These are phyloP conservation scores for Eriocheir sinensis DNA, from an alignment of 1,140 invertebrate genomes.

Conservation along the genomic window DNA sequence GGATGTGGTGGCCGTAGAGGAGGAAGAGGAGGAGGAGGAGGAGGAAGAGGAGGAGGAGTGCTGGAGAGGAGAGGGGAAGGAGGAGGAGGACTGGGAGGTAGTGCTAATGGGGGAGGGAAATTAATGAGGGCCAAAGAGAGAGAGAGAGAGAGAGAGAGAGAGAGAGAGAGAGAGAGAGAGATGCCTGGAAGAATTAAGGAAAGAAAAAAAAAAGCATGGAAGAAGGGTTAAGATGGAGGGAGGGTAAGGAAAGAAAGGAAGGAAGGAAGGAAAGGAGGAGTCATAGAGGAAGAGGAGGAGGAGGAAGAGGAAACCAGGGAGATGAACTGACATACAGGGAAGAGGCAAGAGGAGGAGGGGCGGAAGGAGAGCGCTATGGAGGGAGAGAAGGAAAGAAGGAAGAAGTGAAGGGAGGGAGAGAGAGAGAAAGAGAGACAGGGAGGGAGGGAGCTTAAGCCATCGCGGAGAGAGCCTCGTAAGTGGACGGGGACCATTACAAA, in stretches of 20 bases:
- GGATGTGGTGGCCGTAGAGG: not conserved
- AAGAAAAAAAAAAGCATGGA: not conserved
- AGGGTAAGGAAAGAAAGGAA: not conserved
- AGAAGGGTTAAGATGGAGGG: not conserved
- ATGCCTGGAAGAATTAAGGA: not conserved
- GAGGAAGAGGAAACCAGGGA: not conserved
- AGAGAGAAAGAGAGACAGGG: not conserved
- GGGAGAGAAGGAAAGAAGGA: not conserved
- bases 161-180: constrained; percentile 48
- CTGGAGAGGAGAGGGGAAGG: not conserved
- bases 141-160: constrained; percentile 32
- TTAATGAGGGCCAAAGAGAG: constrained; percentile 24
- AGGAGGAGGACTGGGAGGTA: not conserved
- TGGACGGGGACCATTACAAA: not conserved
- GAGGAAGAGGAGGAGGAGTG: not conserved
- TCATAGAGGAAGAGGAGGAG: not conserved
- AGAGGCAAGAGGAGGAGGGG: not conserved
- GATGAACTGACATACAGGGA: not conserved
- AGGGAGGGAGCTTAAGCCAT: not conserved
- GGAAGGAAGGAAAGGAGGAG: not conserved
- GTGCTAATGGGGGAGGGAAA: not conserved
- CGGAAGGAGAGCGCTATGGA: not conserved
- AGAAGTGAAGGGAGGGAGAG: not conserved
- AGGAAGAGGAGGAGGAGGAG: not conserved
- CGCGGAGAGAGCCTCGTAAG: constrained; percentile 32